Base-by-base conservation (phyloP, 2,113 vertebrate genomes). In the Pteropus alecto region DNA sequence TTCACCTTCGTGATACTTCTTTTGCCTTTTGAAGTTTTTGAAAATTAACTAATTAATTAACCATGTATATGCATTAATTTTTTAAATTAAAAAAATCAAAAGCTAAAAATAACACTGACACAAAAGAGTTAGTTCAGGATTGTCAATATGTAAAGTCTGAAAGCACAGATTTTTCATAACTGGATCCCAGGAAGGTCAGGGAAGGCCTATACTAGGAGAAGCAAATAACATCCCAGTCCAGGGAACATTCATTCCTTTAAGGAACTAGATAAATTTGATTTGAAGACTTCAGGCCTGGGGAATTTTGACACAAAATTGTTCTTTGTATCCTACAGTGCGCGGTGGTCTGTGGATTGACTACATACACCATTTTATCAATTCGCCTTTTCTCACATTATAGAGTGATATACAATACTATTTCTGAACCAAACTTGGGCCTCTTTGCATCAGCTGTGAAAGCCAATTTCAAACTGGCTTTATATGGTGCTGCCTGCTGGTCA, bases 21-120 rank as follows among this genome's bases (percentile, higher is more conserved):
- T 33, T 30, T 51, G 43, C 16, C 33, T 63, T 46, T 89, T 65
- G 28, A 77, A 77, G 6, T 67, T 91, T 88, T 51, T 14, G 2
- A 58, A 35, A 61, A 14, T 91, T 91, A 18, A n/a, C 38, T 56
- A 26, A 11, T 92, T 73, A 28, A 41, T 56, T 35, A 46, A 65
- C 18, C 38, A 77, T 24, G 16, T 9, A 18, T 4, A 10, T 22
- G 21, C 60, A 24, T 77, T 68, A 18, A 38, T 61, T 83, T 60
- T 87, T 86, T 71, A 8, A 82, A 91, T 56, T 14, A 67, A 91
- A 90, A 65, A 83, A 87, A 76, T 83, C 35, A 43, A 87, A 93
- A 84, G 65, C n/a, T 88, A 58, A 84, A 91, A 43, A 18, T 4
- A 90, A 24, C 48, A 63, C 13, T 33, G 35, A 87, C 56, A 26